phyloP scores from a whole-genome alignment of 2,797 vertebrate species.

The Brachymystax lenok region DNA sequence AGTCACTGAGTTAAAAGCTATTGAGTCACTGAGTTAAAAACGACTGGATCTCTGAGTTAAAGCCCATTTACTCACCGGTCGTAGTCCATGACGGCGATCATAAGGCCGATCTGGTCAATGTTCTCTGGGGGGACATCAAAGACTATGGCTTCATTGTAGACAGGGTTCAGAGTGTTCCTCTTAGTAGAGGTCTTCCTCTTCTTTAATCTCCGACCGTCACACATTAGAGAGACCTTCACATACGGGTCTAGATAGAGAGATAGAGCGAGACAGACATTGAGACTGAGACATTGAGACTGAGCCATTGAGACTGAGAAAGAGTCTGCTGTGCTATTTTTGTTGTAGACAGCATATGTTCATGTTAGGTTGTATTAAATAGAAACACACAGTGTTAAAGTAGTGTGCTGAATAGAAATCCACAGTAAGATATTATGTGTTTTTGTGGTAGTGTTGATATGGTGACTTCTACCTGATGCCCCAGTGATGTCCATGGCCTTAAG shows the following conservation, averaged over 20 bases:
- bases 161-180: conserved; percentile 95
- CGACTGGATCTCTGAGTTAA: too few species aligned
- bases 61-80: conserved; percentile 85
- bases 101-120: conserved; percentile 96
- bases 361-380: too few species aligned
- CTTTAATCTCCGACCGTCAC: conserved; percentile 93
- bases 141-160: conserved; percentile 99
- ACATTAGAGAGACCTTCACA: conserved; percentile 98
- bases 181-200: conserved; percentile 99
- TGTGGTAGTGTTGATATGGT: background rate
- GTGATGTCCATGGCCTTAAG: conserved; percentile 99
- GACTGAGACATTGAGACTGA: too few species aligned
- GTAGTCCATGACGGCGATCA: conserved; percentile 99
- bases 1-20: too few species aligned
- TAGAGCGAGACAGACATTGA: too few species aligned
- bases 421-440: background rate
- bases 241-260: conserved; percentile 86
- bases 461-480: conserved; percentile 89
- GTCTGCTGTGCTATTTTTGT: too few species aligned
- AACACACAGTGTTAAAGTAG: too few species aligned
- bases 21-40: too few species aligned
- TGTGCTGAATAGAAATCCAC: background rate
- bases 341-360: too few species aligned
- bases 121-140: conserved; percentile 97
- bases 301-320: too few species aligned